These are phyloP conservation scores for Drosophila orosa DNA, from an alignment of 1,140 invertebrate species.

Conservation along the genomic window DNA sequence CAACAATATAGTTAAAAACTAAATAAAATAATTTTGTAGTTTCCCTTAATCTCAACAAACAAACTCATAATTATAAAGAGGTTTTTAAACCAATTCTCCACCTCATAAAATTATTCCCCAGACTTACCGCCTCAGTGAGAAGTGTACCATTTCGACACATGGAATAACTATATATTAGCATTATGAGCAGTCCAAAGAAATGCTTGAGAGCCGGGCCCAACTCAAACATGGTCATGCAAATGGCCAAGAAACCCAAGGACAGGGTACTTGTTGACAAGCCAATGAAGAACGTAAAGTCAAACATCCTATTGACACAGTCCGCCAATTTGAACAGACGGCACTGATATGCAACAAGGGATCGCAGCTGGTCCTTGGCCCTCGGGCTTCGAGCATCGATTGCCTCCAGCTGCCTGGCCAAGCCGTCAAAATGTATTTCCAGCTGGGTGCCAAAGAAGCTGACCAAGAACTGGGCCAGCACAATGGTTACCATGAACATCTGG, in stretches of 20 bases:
- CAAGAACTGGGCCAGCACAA: slow-evolving; percentile 55
- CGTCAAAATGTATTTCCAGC: slow-evolving; percentile 70
- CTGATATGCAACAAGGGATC: slow-evolving; percentile 52
- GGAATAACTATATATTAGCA: slow-evolving; percentile 32
- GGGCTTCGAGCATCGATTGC: slow-evolving; percentile 44
- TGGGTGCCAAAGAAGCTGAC: slow-evolving; percentile 66
- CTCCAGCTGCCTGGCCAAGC: slow-evolving; percentile 38
- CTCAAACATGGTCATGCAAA: slow-evolving; percentile 57
- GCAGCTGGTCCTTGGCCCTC: slow-evolving; percentile 46
- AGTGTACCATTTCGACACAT: slow-evolving; percentile 55
- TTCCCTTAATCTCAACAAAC: neutral
- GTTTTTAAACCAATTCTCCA: neutral
- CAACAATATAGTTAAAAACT: neutral
- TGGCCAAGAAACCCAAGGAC: slow-evolving; percentile 58
- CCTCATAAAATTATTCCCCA: neutral
- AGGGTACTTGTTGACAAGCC: slow-evolving; percentile 51
- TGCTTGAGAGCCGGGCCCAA: slow-evolving; percentile 49
- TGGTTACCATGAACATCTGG: slow-evolving; percentile 43
- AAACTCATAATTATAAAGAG: too few relatives aligned
- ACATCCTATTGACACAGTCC: slow-evolving; percentile 47
- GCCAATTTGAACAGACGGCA: slow-evolving; percentile 39
- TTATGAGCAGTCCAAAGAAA: slow-evolving; percentile 46
- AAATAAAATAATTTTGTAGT: neutral
- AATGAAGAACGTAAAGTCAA: slow-evolving; percentile 62
- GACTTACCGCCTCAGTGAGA: slow-evolving; percentile 48